Base-by-base conservation (phyloP, 2,113 vertebrate species). In the Urocitellus parryii region DNA sequence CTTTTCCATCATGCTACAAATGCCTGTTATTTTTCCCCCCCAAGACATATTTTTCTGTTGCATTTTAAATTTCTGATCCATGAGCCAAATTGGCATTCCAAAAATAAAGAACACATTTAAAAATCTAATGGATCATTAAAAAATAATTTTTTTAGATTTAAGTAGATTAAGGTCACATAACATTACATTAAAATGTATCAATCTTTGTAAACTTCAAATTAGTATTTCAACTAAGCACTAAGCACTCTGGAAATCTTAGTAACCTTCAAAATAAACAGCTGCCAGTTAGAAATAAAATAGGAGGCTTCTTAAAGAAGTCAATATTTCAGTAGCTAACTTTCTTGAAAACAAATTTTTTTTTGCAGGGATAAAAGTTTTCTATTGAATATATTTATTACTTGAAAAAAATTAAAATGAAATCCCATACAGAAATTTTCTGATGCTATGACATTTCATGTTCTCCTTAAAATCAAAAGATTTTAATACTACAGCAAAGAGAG, bases 161-260 rank as follows among this genome's bases (percentile, higher is more conserved):
- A 58, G 58, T 84, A 98, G 95, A 98, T 98, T 97, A 98, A 97
- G 94, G 91, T 97, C 95, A 97, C 45, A 96, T 98, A 93, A 89
- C 72, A 97, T 88, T 94, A 97, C 96, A 94, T 90, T 97, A 98
- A 97, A 98, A 97, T 96, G 92, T 92, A 98, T 97, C 98, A 98
- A 96, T 37, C 48, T 97, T 73, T 4, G 96, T 97, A 96, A 98
- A 97, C 87, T 96, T 90, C 84, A 97, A 97, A 97, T 96, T 98
- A 96, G 93, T 97, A 95, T 96, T 97, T 98, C 80, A 94, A 79
- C 74, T 97, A 74, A 98, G 72, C 73, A 92, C 53, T 82, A 74
- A 98, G 72, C 73, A 92, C 53, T 82, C n/a, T 88, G 73, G 77
- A 97, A 98, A 97, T 97, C 85, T 98, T 96, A 94, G 48, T 92